Base-by-base conservation (phyloP, 2,797 vertebrate genomes). In the Danio albolineatus region DNA sequence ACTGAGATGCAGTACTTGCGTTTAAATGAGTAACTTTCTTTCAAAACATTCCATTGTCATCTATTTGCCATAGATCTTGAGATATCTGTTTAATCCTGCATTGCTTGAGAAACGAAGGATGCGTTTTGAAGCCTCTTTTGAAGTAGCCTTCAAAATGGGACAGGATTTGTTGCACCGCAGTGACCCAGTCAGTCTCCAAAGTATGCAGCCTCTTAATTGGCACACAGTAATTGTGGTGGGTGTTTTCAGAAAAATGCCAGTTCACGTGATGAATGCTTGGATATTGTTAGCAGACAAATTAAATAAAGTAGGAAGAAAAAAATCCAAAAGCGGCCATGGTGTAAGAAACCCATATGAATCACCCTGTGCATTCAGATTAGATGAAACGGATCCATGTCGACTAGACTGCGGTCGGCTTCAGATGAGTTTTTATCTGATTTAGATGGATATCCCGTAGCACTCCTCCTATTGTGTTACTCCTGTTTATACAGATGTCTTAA, bases 401-500 rank as follows among this genome's bases (percentile, higher is more conserved):
- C 53, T 41, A 36, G 53, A 70, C 44, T 60, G 65, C 6, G 44
- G 56, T 70, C 9, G 46, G 28, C 36, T 60, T 71, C 17, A 12
- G 36, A 70, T 38, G 54, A 69, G 21, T 13, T 78, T 49, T 78
- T 60, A 60, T 60, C 71, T 73, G 71, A 73, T 73, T 48, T 60
- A 14, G 44, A 12, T 60, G 36, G 56, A 71, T 70, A 71, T 78
- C 74, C 64, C 38, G 54, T 73, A 54, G 17, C 59, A 0, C 69
- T 54, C 43, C 46, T 65, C 39, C 41, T 73, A 48, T 62, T 80
- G 66, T 71, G 49, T 73, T 57, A 56, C 59, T 64, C 36, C 16
- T 80, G 54, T 39, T 38, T 48, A 53, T 69, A 77, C 54, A 61
- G 38, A 65, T 78, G 36, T 86, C 60, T 76, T 65, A 53, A 85